Conservation (phyloP, 2,888 invertebrate species). For the Apamea epomidion region DNA sequence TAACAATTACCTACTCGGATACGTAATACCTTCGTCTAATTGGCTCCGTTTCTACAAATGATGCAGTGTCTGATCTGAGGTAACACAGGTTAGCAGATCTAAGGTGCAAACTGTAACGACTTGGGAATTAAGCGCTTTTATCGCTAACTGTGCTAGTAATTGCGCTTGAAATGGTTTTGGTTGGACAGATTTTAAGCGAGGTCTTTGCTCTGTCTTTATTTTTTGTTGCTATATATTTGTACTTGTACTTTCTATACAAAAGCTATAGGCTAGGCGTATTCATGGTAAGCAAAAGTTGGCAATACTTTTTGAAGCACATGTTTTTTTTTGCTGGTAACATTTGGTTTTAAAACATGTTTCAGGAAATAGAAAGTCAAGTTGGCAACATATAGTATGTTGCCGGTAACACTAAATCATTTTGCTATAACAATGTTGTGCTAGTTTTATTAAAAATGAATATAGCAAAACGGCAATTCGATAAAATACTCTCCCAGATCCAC, state of each 20-base stretch:
- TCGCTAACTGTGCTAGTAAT: slow-evolving; percentile 14
- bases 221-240: neutral
- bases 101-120: slow-evolving; percentile 15
- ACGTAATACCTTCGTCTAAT: slow-evolving; percentile 25
- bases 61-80: slow-evolving; percentile 32
- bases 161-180: neutral
- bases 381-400: too few species aligned
- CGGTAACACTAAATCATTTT: neutral
- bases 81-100: slow-evolving; percentile 31
- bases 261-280: neutral
- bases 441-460: neutral
- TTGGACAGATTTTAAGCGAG: neutral
- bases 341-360: neutral
- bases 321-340: neutral
- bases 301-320: neutral
- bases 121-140: slow-evolving; percentile 43
- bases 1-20: neutral
- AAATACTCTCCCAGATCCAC: too few species aligned
- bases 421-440: neutral
- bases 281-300: neutral
- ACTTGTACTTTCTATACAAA: neutral
- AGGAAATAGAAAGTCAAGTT: neutral
- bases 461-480: too few species aligned
- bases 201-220: neutral
- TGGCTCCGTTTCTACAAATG: slow-evolving; percentile 20